A percentile compares a stretch with the other conserved stretches of the same genome.
Conservation (phyloP, 2,888 invertebrate genomes). For the Leptopterna dolabrata region DNA sequence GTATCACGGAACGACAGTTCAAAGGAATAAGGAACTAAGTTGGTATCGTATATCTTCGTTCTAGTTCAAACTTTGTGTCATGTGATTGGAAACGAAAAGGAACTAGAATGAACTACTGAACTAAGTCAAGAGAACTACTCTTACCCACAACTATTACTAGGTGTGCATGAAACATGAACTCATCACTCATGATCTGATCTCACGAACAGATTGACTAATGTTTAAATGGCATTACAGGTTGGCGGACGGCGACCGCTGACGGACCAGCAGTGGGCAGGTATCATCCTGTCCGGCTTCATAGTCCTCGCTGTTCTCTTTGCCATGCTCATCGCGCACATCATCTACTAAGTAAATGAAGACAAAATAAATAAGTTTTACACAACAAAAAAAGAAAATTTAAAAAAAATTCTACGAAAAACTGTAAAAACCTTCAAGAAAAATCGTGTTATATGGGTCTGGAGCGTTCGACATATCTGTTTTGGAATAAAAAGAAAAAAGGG, state of each 20-base stretch:
- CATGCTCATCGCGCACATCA: conserved; percentile 72
- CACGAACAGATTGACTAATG: too few relatives aligned
- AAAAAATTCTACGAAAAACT: background rate
- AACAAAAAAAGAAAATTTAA: background rate
- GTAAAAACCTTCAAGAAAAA: background rate
- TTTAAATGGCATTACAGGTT: conserved; percentile 56
- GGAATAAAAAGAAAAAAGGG: background rate
- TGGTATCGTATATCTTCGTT: too few relatives aligned
- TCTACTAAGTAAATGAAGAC: conserved; percentile 62
- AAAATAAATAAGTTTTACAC: background rate
- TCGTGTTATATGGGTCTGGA: conserved; percentile 3
- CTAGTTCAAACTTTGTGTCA: too few relatives aligned
- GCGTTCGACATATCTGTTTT: conserved; percentile 27
- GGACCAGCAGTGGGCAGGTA: conserved; percentile 74
- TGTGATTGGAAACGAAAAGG: too few relatives aligned
- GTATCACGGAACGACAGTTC: too few relatives aligned
- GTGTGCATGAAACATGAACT: too few relatives aligned
- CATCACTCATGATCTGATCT: too few relatives aligned
- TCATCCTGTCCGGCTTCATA: conserved; percentile 73
- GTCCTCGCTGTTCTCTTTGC: conserved; percentile 74
- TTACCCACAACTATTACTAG: too few relatives aligned
- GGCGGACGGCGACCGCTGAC: conserved; percentile 68
- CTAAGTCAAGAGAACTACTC: too few relatives aligned
- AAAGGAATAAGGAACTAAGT: too few relatives aligned
- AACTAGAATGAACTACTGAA: too few relatives aligned